Base-by-base conservation (phyloP, 2,888 invertebrate species). In the Choristoneura rosaceana region DNA sequence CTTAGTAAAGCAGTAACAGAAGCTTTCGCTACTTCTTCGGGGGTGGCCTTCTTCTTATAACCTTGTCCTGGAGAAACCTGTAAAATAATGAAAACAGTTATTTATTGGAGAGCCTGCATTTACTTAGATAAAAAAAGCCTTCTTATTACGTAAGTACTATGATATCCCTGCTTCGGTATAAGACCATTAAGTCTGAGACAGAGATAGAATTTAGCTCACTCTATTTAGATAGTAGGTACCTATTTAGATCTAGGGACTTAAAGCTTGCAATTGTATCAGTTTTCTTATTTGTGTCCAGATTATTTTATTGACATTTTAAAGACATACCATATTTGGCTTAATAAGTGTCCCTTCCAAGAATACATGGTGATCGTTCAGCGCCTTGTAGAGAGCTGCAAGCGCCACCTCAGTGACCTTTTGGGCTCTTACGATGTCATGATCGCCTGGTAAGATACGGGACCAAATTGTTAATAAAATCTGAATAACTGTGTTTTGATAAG, bases 401-500 rank as follows among this genome's bases (percentile, higher is more conserved):
- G 98, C 98, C 75, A 97, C 96, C 91, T 99, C 99, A 55, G 99
- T 98, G 74, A 99, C 98, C 90, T 98, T 96, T 92, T 98, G 98
- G 80, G 97, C 96, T 79, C 97, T 96, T 66, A 96, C 96, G 78
- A 99, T 94, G 88, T 99, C 98, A 92, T 99, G 99, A 52, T 97
- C 97, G 50, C 91, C 91, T 91, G 81, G 75, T 55, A 38, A 38
- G 4, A 7, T 38, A 5, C 5, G 7, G 38, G 7, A 38, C 7
- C 0, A 38, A 4, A 38, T 38, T 3, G 4, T 7, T 38, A 2
- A 34, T 4, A 34, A 34, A 34, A n/a, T n/a, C n/a, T n/a, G n/a
- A n/a, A n/a, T n/a, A n/a, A n/a, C n/a, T n/a, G n/a, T 25, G 2
- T 25, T 25, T 25, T 25, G 25, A 25, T 25, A 25, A 25, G 25